A percentile compares a stretch with the other conserved stretches of the same genome.
phyloP scores from a whole-genome alignment of 1,140 invertebrate genomes.

The Linepithema humile region DNA sequence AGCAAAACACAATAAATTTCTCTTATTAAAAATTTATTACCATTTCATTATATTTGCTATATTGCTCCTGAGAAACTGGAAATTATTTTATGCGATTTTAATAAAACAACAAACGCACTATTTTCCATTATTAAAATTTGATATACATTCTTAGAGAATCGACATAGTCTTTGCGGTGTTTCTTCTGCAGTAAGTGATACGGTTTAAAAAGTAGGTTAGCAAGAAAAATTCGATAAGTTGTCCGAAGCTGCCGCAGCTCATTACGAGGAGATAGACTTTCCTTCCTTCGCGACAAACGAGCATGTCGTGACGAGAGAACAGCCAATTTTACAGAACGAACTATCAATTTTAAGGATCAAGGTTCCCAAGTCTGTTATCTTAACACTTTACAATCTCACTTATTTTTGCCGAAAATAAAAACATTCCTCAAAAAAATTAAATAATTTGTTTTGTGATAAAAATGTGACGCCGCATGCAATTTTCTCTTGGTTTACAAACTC shows the following conservation, averaged over 20 bases:
- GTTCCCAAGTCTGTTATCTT: neutral
- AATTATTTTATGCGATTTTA: neutral
- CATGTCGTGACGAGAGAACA: neutral
- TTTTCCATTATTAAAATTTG: too few relatives aligned
- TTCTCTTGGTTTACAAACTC: neutral
- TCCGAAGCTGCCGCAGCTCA: neutral
- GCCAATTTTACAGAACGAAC: slow-evolving; percentile 10
- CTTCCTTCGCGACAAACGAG: slow-evolving; percentile 9
- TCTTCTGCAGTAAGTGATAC: neutral
- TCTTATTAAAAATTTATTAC: neutral
- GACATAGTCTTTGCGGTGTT: neutral
- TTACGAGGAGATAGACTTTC: neutral
- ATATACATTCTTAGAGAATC: neutral
- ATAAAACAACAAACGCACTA: neutral
- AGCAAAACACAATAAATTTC: neutral
- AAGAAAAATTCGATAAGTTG: slow-evolving; percentile 29
- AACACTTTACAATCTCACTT: neutral
- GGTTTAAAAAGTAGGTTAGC: neutral
- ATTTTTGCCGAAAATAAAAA: neutral
- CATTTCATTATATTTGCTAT: neutral
- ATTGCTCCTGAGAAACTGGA: neutral
- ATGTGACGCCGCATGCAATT: neutral
- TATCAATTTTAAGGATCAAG: slow-evolving; percentile 37
- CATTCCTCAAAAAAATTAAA: neutral
- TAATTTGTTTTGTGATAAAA: neutral